phyloP scores from a whole-genome alignment of 2,113 vertebrate genomes.

The Heterotis niloticus region DNA sequence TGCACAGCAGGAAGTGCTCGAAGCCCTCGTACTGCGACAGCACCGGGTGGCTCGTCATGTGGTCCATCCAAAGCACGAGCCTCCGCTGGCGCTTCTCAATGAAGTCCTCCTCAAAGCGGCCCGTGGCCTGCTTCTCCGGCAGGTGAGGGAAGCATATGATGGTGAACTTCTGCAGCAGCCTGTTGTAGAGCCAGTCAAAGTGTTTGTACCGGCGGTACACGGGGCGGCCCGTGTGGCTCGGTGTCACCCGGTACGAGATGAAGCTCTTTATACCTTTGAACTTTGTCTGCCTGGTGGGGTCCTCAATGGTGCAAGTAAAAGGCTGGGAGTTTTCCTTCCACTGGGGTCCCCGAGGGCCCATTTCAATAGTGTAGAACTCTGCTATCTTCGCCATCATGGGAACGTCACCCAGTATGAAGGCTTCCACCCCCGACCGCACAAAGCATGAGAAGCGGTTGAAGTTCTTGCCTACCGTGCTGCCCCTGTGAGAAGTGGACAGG shows the following conservation, averaged over 20 bases:
- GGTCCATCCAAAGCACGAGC: slow-evolving; percentile 93
- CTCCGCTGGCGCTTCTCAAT: slow-evolving; percentile 92
- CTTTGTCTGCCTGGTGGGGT: slow-evolving; percentile 95
- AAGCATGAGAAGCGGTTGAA: slow-evolving; percentile 96
- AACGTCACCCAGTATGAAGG: slow-evolving; percentile 89
- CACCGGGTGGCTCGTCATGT: slow-evolving; percentile 96
- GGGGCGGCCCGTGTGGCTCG: slow-evolving; percentile 74
- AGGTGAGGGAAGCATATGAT: slow-evolving; percentile 93
- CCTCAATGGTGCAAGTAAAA: slow-evolving; percentile 86
- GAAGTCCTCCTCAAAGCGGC: slow-evolving; percentile 95
- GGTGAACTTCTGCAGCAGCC: slow-evolving; percentile 91
- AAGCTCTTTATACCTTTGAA: slow-evolving; percentile 99
- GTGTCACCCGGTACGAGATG: slow-evolving; percentile 88
- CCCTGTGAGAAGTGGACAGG: slow-evolving; percentile 79
- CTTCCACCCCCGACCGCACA: slow-evolving; percentile 93
- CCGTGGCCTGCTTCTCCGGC: slow-evolving; percentile 94
- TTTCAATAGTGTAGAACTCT: slow-evolving; percentile 82
- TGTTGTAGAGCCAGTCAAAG: slow-evolving; percentile 96
- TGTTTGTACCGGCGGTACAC: slow-evolving; percentile 97
- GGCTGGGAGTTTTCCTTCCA: slow-evolving; percentile 84
- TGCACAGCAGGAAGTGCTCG: slow-evolving; percentile 90
- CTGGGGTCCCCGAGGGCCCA: slow-evolving; percentile 78
- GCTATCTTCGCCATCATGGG: slow-evolving; percentile 88
- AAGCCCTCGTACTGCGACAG: slow-evolving; percentile 94
- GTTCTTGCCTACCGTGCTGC: slow-evolving; percentile 88